Base-by-base conservation (phyloP, 2,113 vertebrate genomes). In the Polyodon spathula region DNA sequence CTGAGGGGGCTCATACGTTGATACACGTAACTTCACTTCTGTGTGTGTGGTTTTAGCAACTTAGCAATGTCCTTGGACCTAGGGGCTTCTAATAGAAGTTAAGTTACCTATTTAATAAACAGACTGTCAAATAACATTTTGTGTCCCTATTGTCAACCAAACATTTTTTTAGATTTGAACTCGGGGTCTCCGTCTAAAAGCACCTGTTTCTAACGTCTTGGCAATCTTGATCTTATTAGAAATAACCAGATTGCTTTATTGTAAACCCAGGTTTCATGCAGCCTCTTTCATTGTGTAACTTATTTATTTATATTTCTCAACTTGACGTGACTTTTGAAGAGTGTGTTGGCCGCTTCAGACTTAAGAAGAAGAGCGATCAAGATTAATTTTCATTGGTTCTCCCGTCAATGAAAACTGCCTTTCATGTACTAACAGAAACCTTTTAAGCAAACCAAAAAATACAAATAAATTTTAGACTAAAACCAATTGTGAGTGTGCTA, bases 351-450 rank as follows among this genome's bases (percentile, higher is more conserved):
- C 4, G n/a, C 4, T 54, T 54, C 16, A 27, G 27, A 37, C 53
- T 16, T 4, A 54, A 16, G 8, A 54, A 8, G 53, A 54, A 16
- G n/a, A n/a, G n/a, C n/a, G n/a, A n/a, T 37, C 15, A 27, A 54
- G 15, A 27, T n/a, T n/a, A n/a, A 4, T 54, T 54, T 54, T 54
- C 16, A 27, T 2, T 54, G 37, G 14, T 10, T n/a, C 14, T 46
- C 56, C 17, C 4, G 37, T 43, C 16, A 16, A 42, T 38, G 6
- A 15, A 10, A 9, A 5, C 12, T 8, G 52, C 37, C 53, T 56
- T 63, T 63, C 27, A 56, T 63, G 53, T 56, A 37, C 10, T 50
- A 56, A 17, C 61, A 48, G 27, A 11, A 17, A 42, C 15, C 15
- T 17, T 38, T 15, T 46, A 56, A 63, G 46, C 17, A 27, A 46